A percentile compares a stretch with the other conserved stretches of the same genome.
phyloP scores from a whole-genome alignment of 2,888 invertebrate genomes.

The Byasa hedistus region DNA sequence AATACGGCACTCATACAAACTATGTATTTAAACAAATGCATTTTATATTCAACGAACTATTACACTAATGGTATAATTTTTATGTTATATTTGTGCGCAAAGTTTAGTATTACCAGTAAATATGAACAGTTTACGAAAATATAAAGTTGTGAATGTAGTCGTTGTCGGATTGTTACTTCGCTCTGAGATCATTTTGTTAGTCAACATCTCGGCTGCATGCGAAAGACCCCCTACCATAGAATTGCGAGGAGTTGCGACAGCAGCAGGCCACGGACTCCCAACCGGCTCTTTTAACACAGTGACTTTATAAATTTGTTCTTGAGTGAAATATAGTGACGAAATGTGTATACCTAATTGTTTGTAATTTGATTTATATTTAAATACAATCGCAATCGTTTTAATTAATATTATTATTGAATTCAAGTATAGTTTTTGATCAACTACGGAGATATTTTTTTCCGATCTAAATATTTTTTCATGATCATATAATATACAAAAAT shows the following conservation, averaged over 20 bases:
- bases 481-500: no score
- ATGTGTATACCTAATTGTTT: constrained; percentile 16
- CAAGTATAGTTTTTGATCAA: no score
- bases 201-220: constrained; percentile 41
- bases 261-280: constrained; percentile 11
- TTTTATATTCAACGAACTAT: constrained; percentile 34
- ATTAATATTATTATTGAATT: no score
- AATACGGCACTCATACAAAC: constrained; percentile 50
- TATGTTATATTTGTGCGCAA: background rate
- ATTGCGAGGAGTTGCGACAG: constrained; percentile 48
- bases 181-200: constrained; percentile 22
- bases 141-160: constrained; percentile 2
- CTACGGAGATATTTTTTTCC: no score
- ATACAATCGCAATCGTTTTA: no score
- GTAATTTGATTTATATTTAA: no score
- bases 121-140: no score
- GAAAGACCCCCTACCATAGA: constrained; percentile 57
- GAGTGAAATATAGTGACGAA: constrained; percentile 14
- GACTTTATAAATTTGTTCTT: background rate
- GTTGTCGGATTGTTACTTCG: constrained; percentile 5
- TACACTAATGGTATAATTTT: background rate
- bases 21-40: constrained; percentile 44
- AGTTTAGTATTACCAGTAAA: no score
- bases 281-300: constrained; percentile 22
- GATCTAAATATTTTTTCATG: no score